These are phyloP conservation scores for Geotrupes spiniger DNA, from an alignment of 2,888 invertebrate genomes.

Conservation along the genomic window DNA sequence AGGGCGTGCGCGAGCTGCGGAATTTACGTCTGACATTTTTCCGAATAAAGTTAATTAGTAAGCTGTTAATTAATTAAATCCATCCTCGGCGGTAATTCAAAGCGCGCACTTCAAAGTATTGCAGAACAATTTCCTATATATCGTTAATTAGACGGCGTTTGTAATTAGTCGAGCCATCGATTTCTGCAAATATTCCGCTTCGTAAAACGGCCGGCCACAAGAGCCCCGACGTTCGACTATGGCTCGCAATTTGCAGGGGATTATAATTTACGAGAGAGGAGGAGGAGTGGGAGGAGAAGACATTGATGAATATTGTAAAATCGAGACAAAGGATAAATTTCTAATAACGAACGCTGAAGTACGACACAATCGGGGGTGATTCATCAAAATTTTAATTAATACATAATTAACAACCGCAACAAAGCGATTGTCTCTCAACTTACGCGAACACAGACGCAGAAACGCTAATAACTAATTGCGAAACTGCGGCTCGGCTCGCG, in stretches of 20 bases:
- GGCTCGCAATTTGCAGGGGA: slow-evolving; percentile 36
- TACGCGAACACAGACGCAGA: slow-evolving; percentile 28
- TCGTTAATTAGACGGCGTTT: slow-evolving; percentile 50
- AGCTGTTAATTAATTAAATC: slow-evolving; percentile 52
- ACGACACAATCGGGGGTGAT: slow-evolving; percentile 45
- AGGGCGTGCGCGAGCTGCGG: slow-evolving; percentile 12
- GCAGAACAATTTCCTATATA: slow-evolving; percentile 51
- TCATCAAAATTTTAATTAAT: slow-evolving; percentile 50
- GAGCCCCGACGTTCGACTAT: slow-evolving; percentile 33
- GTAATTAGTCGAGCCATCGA: slow-evolving; percentile 49
- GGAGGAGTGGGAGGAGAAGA: too few species aligned
- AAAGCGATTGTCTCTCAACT: slow-evolving; percentile 43
- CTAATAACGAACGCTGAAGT: slow-evolving; percentile 44
- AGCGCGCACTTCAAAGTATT: slow-evolving; percentile 50
- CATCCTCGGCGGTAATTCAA: slow-evolving; percentile 46
- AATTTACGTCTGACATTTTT: slow-evolving; percentile 26
- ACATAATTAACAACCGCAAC: slow-evolving; percentile 48
- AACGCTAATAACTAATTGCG: slow-evolving; percentile 30
- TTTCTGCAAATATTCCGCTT: slow-evolving; percentile 46
- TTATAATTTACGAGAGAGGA: slow-evolving; percentile 37
- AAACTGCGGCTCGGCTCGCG: slow-evolving; percentile 20
- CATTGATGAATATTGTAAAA: slow-evolving; percentile 40
- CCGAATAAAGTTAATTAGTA: slow-evolving; percentile 47
- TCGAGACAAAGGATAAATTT: slow-evolving; percentile 45
- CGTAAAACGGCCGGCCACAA: slow-evolving; percentile 41